A percentile compares a stretch with the other conserved stretches of the same genome.
These are phyloP conservation scores for Mesocentrotus franciscanus DNA, from an alignment of 53 echinoderm and acorn worm species.

Conservation along the genomic window DNA sequence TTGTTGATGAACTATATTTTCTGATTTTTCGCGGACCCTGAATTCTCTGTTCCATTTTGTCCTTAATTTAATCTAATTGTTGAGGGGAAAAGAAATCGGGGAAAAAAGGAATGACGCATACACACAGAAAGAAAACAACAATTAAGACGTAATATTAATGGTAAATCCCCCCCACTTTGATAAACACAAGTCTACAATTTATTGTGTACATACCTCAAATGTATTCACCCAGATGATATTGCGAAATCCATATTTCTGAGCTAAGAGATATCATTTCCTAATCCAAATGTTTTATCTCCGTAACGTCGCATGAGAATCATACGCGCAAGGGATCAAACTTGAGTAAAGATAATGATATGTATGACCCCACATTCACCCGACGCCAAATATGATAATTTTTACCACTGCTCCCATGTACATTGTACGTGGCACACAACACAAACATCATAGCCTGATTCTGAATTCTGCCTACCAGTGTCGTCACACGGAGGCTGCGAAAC, in stretches of 20 bases:
- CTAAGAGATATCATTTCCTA: not conserved
- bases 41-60: no score
- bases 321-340: not conserved
- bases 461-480: not conserved
- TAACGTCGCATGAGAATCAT: not conserved
- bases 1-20: no score
- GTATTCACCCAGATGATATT: not conserved
- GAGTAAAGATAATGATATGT: not conserved
- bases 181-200: no score
- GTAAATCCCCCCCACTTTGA: no score
- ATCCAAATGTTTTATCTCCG: not conserved
- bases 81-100: no score
- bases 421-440: not conserved
- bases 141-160: no score
- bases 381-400: constrained; percentile 2
- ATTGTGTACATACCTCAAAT: not conserved
- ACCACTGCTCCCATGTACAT: not conserved
- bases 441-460: not conserved
- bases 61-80: no score
- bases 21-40: no score
- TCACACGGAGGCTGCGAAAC: not conserved
- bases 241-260: not conserved
- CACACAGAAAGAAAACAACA: no score
- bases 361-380: constrained; percentile 22
- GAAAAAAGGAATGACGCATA: no score